These are phyloP conservation scores for Anaspis maculata DNA, from an alignment of 2,888 invertebrate species.

Conservation along the genomic window DNA sequence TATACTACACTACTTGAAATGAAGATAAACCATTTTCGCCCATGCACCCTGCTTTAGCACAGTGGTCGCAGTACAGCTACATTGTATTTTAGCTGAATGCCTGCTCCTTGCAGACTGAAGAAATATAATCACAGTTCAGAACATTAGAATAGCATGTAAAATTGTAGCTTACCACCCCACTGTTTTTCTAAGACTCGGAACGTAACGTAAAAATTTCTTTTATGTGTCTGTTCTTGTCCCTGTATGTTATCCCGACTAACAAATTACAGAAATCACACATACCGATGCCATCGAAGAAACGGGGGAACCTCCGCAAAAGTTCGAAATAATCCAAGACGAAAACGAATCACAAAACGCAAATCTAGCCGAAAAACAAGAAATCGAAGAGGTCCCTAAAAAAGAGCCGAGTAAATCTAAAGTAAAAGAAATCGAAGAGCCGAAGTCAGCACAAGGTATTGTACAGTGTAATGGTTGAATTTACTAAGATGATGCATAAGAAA, in stretches of 20 bases:
- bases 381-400: slow-evolving; percentile 17
- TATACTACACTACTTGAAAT: too few species aligned
- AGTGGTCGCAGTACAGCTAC: too few species aligned
- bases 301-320: slow-evolving; percentile 37
- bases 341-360: slow-evolving; percentile 17
- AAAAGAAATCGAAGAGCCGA: slow-evolving; percentile 28
- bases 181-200: too few species aligned
- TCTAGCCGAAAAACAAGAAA: slow-evolving; percentile 23
- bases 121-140: too few species aligned
- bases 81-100: too few species aligned
- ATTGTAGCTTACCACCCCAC: too few species aligned
- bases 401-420: slow-evolving; percentile 32
- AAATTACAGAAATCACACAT: slow-evolving; percentile 41
- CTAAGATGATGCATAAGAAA: slow-evolving; percentile 4
- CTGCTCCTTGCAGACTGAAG: too few species aligned
- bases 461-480: neutral
- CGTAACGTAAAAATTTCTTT: too few species aligned
- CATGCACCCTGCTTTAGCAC: too few species aligned
- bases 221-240: slow-evolving; percentile 4
- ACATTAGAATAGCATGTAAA: too few species aligned
- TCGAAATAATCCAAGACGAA: slow-evolving; percentile 43
- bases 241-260: slow-evolving; percentile 17
- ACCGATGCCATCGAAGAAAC: slow-evolving; percentile 39
- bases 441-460: slow-evolving; percentile 23
- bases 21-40: too few species aligned